Evolutionary conservation across 37 sponge, comb jelly and placozoan species (phyloP).

Genomic region (Ianthella basta): DNA sequence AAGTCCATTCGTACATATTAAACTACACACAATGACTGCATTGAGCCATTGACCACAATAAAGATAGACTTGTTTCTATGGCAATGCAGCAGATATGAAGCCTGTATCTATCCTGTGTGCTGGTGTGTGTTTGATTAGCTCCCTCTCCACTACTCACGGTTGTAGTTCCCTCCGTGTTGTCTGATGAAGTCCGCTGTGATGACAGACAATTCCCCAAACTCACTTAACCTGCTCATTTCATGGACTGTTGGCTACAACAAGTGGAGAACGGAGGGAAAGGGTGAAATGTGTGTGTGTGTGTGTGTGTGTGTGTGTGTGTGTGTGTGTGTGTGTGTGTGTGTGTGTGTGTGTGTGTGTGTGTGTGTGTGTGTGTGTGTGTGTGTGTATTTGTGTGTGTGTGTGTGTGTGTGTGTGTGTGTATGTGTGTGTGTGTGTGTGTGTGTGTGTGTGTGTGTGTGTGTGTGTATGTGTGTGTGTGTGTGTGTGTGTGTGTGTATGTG

Average conservation of each 20-base stretch:
- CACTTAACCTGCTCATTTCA: neutral
- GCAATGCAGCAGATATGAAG: no score
- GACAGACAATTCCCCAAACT: neutral
- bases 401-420: conserved; percentile 5
- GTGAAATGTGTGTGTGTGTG: neutral
- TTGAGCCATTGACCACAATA: no score
- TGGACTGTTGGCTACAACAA: neutral
- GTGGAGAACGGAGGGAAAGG: no score
- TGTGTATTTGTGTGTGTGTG: conserved; percentile 12
- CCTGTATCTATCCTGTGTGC: no score
- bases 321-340: no score
- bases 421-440: no score
- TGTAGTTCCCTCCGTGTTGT: conserved; percentile 71
- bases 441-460: no score
- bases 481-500: conserved; percentile 26
- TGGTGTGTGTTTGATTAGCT: no score
- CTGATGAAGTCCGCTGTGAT: conserved; percentile 77
- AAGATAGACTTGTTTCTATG: no score
- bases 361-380: conserved; percentile 23
- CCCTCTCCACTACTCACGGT: neutral
- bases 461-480: conserved; percentile 18
- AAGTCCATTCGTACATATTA: no score
- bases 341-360: no score
- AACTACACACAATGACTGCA: no score
- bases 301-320: conserved; percentile 26